phyloP scores from a whole-genome alignment of 2,888 invertebrate species.

The Mesochorus sp. region DNA sequence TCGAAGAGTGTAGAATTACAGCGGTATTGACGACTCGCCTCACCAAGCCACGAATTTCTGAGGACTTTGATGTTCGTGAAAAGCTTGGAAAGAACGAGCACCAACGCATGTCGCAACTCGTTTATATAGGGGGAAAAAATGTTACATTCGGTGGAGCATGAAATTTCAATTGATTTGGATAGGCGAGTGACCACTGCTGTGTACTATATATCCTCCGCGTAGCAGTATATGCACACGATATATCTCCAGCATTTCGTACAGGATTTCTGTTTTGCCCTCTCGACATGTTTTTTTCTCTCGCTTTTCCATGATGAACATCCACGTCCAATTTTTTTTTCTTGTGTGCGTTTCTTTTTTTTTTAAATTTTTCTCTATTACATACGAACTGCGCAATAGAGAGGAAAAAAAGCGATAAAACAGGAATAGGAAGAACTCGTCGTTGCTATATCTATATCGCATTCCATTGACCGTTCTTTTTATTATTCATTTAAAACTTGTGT shows the following conservation, averaged over 20 bases:
- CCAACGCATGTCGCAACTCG: constrained; percentile 1
- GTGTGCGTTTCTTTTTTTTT: neutral
- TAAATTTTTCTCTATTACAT: neutral
- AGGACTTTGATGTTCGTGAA: constrained; percentile 6
- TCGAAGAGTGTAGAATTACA: too few relatives aligned
- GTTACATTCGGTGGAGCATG: constrained; percentile 40
- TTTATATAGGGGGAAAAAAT: constrained; percentile 3
- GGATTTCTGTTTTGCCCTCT: constrained; percentile 16
- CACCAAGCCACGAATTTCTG: too few relatives aligned
- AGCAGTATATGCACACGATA: neutral
- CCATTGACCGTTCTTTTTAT: constrained; percentile 9
- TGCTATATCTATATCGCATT: constrained; percentile 2
- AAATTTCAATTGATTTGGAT: constrained; percentile 51
- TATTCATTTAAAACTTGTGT: neutral
- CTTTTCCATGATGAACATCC: neutral
- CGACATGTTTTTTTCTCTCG: neutral
- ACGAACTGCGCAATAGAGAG: neutral
- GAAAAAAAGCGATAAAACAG: constrained; percentile 8
- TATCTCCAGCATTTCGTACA: neutral
- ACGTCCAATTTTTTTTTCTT: neutral
- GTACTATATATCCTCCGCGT: neutral
- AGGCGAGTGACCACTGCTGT: constrained; percentile 13
- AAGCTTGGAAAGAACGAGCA: constrained; percentile 12
- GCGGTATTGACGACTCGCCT: too few relatives aligned
- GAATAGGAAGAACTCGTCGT: neutral